Conservation (phyloP, 2,113 vertebrate species). For the Camelus bactrianus region DNA sequence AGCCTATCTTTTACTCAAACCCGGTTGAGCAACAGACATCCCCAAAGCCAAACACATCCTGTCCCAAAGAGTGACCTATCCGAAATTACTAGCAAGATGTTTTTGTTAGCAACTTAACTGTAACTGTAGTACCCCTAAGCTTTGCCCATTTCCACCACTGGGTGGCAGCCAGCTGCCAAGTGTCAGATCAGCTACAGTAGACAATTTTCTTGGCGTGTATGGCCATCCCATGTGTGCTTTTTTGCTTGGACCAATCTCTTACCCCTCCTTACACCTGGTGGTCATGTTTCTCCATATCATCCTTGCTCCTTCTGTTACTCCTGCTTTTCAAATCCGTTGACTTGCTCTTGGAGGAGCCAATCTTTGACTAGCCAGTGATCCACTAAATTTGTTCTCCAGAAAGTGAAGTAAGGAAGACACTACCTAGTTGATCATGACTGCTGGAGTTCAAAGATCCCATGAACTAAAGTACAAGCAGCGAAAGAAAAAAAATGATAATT, state of each 20-base stretch:
- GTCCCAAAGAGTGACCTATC: neutral
- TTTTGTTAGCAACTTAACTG: neutral
- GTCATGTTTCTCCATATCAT: neutral
- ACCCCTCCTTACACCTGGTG: neutral
- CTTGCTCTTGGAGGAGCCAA: neutral
- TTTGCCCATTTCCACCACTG: conserved; percentile 38
- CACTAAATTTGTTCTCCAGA: neutral
- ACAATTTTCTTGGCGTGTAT: neutral
- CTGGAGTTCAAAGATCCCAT: neutral
- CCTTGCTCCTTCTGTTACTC: neutral
- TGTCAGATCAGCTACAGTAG: neutral
- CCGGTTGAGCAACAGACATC: neutral
- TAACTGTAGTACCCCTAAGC: neutral
- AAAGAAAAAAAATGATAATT: neutral
- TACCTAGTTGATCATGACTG: neutral
- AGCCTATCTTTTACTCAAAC: neutral
- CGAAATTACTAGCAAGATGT: conserved; percentile 15
- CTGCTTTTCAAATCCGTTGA: neutral
- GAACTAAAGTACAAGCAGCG: neutral
- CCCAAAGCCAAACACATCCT: neutral
- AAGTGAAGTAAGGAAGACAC: conserved; percentile 12
- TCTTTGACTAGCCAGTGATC: neutral
- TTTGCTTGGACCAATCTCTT: neutral
- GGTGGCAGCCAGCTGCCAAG: conserved; percentile 65
- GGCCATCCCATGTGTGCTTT: neutral